phyloP scores from a whole-genome alignment of 2,113 vertebrate species.

The Mellivora capensis region DNA sequence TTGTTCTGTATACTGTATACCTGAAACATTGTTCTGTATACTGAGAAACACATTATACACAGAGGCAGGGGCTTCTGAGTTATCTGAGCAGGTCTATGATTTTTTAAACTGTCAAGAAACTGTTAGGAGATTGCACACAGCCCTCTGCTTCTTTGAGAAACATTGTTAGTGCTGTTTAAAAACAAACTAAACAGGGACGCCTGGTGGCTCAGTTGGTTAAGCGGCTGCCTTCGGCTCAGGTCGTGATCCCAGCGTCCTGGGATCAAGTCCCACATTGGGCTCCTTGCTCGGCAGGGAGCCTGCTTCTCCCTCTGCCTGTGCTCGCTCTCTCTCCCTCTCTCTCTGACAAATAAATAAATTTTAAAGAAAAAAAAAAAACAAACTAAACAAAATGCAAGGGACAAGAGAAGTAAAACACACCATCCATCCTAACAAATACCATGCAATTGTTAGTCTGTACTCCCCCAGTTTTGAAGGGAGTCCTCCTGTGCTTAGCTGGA shows the following conservation, averaged over 20 bases:
- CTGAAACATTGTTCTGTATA: too few relatives aligned
- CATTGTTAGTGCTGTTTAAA: constrained; percentile 26
- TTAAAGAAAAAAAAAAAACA: too few relatives aligned
- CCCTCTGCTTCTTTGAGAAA: constrained; percentile 25
- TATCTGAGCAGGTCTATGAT: not conserved
- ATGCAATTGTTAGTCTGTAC: not conserved
- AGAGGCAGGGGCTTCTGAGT: not conserved
- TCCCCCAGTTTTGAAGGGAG: not conserved
- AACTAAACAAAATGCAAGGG: not conserved
- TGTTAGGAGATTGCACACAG: not conserved
- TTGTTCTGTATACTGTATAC: too few relatives aligned
- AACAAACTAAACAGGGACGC: constrained; percentile 22
- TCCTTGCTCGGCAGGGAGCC: too few relatives aligned
- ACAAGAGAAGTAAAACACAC: not conserved
- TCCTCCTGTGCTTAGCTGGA: not conserved
- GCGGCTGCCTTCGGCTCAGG: too few relatives aligned
- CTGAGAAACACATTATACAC: not conserved
- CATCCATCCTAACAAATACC: not conserved
- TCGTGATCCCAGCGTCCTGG: too few relatives aligned
- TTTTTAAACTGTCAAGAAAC: not conserved
- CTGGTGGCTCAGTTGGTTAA: too few relatives aligned
- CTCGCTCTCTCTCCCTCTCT: too few relatives aligned
- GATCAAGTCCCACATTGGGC: too few relatives aligned
- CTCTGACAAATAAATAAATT: too few relatives aligned
- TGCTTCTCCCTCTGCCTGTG: too few relatives aligned